phyloP scores from a whole-genome alignment of 2,797 vertebrate species.

The Champsocephalus esox region DNA sequence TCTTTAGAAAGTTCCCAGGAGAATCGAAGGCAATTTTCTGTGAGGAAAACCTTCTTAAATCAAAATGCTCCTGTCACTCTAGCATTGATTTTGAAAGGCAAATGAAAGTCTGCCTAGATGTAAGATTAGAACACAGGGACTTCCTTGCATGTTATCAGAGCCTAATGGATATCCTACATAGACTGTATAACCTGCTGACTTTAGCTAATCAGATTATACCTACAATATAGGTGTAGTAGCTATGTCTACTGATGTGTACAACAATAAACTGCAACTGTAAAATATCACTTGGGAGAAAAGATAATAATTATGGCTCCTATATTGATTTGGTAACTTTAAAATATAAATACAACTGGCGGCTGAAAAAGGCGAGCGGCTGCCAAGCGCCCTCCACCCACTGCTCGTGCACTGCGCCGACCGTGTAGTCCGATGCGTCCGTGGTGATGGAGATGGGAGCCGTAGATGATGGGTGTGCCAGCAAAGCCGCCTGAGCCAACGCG shows the following conservation, averaged over 20 bases:
- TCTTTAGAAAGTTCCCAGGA: constrained; percentile 21
- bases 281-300: neutral
- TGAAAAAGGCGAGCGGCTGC: too few relatives aligned
- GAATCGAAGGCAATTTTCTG: constrained; percentile 45
- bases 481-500: too few relatives aligned
- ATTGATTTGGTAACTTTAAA: neutral
- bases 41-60: constrained; percentile 32
- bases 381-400: too few relatives aligned
- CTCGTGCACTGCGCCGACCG: too few relatives aligned
- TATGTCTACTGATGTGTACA: neutral
- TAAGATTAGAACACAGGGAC: constrained; percentile 11
- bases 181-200: neutral
- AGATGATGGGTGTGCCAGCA: too few relatives aligned
- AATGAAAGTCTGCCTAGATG: constrained; percentile 6
- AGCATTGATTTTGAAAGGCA: constrained; percentile 38
- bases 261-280: neutral
- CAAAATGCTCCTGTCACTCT: constrained; percentile 37
- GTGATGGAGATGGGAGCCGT: too few relatives aligned
- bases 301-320: neutral
- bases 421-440: too few relatives aligned
- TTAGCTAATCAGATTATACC: neutral
- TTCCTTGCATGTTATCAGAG: neutral
- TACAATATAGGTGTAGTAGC: neutral
- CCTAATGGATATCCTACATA: neutral
- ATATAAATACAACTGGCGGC: neutral